Evolutionary conservation across 2,113 vertebrate species (phyloP), one percentile per base, ranked within the genome.

Genomic region (Mystacornis crossleyi): DNA sequence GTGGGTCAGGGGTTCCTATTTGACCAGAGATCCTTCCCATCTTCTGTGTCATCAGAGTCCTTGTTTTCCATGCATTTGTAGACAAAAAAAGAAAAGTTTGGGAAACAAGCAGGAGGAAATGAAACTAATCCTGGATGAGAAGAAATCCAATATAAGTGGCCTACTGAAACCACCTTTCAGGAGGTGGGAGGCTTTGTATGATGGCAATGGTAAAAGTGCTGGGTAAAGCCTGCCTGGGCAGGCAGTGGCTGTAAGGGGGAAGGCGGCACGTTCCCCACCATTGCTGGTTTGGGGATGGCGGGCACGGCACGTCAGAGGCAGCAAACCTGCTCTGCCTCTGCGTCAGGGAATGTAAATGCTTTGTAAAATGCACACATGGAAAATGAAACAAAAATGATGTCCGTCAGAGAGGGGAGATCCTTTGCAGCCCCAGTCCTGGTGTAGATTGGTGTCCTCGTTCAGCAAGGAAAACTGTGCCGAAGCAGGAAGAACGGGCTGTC

Each of bases 321-420:
- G 50, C 31, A 81, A 57, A 42, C 4, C 13, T 84, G 18, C 40
- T 33, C 67, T 73, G 48, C 26, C 33, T 48, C 12, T 19, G 20
- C 2, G 6, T 36, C 29, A n/a, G 42, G 28, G 55, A 73, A 33
- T 26, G 12, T n/a, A n/a, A n/a, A n/a, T n/a, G 42, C 57, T 67
- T 85, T 14, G 4, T n/a, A 24, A 84, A 64, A 21, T n/a, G 57
- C 33, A 34, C 16, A 25, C 4, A 1, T 4, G 43, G n/a, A n/a
- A n/a, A 29, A 0, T 20, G 57, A 51, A 80, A 65, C 9, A 34
- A 43, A 25, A 40, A 9, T 0, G 0, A 5, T 9, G 36, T 21
- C 9, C 28, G 65, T 36, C 23, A 70, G 72, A 29, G 45, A 34
- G 51, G 23, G 3, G 20, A 58, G 33, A 36, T 7, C 6, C 19